phyloP scores from a whole-genome alignment of 1,140 invertebrate genomes.

The Agrilus planipennis region DNA sequence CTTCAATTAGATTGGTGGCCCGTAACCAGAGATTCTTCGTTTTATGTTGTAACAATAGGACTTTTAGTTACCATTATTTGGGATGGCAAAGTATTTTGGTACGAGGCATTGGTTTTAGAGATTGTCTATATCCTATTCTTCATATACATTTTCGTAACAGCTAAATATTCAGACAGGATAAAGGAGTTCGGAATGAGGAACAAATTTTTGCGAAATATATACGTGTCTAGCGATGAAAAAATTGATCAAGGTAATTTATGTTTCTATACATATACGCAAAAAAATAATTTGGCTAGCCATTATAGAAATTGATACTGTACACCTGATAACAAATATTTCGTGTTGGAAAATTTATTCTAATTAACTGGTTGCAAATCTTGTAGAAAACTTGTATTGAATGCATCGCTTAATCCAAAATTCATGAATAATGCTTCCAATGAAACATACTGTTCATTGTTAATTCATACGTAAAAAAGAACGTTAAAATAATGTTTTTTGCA shows the following conservation, averaged over 20 bases:
- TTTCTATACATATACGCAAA: not conserved
- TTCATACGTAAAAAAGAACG: no score
- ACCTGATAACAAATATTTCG: not conserved
- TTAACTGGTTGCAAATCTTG: no score
- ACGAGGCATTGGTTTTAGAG: conserved; percentile 57
- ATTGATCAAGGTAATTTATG: no score
- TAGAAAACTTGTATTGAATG: no score
- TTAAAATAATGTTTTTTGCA: no score
- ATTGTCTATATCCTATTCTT: conserved; percentile 58
- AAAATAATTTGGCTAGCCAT: not conserved
- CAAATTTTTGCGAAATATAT: no score
- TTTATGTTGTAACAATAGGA: conserved; percentile 67
- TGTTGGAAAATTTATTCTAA: no score
- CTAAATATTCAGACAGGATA: conserved; percentile 30
- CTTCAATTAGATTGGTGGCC: conserved; percentile 76
- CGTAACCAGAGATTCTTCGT: conserved; percentile 68
- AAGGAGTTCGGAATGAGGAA: not conserved
- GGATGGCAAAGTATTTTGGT: conserved; percentile 70
- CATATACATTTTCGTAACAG: conserved; percentile 45
- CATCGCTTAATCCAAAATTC: no score
- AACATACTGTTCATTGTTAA: no score
- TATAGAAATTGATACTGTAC: not conserved
- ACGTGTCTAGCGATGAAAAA: no score
- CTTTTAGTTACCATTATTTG: conserved; percentile 64
- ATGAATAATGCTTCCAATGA: no score